Percentiles rank a stretch among this genome's conserved stretches.
phyloP scores from a whole-genome alignment of 2,797 vertebrate genomes.

The Nyctibius grandis region DNA sequence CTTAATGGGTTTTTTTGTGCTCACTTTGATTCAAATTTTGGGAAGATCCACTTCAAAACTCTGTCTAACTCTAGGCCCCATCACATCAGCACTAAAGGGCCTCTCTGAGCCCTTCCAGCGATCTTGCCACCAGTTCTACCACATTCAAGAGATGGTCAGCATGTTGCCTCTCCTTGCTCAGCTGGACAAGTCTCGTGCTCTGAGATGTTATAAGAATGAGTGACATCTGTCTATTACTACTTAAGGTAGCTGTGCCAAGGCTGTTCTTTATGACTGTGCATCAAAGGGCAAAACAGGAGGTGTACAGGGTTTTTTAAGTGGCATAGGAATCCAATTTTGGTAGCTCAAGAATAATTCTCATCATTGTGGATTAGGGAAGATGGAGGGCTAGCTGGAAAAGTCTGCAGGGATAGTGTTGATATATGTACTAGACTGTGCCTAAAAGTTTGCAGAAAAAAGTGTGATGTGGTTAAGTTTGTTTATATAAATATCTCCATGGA shows the following conservation, averaged over 20 bases:
- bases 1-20: background rate
- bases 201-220: background rate
- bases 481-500: background rate
- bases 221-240: background rate
- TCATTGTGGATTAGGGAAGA: background rate
- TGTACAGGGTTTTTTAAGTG: background rate
- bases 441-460: background rate
- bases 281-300: background rate
- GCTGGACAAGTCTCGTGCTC: background rate
- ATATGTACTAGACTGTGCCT: background rate
- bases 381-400: background rate
- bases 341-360: background rate
- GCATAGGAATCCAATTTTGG: background rate
- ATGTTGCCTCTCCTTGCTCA: background rate
- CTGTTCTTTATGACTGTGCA: background rate
- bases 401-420: background rate
- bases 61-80: background rate
- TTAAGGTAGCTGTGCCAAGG: rapidly evolving
- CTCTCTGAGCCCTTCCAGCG: background rate
- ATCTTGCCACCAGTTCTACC: background rate
- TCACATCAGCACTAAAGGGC: rapidly evolving
- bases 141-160: background rate
- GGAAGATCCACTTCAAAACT: background rate
- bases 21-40: background rate
- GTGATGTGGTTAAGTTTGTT: background rate